phyloP scores from a whole-genome alignment of 2,797 vertebrate genomes.

The Sebastes itinus region DNA sequence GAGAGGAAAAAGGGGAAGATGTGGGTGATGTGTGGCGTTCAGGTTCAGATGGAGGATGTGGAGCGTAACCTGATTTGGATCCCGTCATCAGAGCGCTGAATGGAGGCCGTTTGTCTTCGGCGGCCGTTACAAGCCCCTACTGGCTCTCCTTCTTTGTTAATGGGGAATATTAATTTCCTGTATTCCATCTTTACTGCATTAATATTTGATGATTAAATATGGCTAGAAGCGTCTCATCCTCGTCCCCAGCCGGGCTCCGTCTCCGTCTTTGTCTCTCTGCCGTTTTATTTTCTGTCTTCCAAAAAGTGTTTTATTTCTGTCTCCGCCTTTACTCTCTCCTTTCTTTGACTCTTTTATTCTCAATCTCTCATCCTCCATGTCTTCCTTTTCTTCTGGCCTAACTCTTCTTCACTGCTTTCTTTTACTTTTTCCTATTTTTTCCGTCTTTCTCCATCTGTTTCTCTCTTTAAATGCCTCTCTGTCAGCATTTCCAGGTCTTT shows the following conservation, averaged over 20 bases:
- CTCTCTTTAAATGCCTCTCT: not conserved
- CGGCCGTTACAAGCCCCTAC: not conserved
- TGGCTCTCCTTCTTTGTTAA: conserved; percentile 54
- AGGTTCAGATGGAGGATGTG: not conserved
- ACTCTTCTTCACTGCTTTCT: not conserved
- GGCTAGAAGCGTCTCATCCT: conserved; percentile 48
- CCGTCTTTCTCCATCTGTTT: not conserved
- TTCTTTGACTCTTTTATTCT: not conserved
- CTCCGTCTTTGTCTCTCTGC: not conserved
- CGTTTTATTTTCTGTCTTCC: conserved; percentile 1
- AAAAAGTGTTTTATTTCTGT: conserved; percentile 8
- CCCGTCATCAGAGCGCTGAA: conserved; percentile 6
- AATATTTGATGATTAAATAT: conserved; percentile 75
- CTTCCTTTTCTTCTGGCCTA: too few species aligned
- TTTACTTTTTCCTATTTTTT: not conserved
- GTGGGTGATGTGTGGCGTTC: not conserved
- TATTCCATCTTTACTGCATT: conserved; percentile 68
- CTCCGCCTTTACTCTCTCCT: not conserved
- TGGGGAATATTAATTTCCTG: conserved; percentile 67
- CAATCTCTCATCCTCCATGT: not conserved
- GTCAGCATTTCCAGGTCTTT: not conserved
- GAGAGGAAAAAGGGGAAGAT: not conserved
- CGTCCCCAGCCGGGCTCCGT: not conserved
- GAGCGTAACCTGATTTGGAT: conserved; percentile 9
- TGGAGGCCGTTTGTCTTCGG: conserved; percentile 42